Percentiles rank a stretch among this genome's conserved stretches.
These are phyloP conservation scores for Mycteria americana DNA, from an alignment of 2,797 vertebrate species.

Conservation along the genomic window DNA sequence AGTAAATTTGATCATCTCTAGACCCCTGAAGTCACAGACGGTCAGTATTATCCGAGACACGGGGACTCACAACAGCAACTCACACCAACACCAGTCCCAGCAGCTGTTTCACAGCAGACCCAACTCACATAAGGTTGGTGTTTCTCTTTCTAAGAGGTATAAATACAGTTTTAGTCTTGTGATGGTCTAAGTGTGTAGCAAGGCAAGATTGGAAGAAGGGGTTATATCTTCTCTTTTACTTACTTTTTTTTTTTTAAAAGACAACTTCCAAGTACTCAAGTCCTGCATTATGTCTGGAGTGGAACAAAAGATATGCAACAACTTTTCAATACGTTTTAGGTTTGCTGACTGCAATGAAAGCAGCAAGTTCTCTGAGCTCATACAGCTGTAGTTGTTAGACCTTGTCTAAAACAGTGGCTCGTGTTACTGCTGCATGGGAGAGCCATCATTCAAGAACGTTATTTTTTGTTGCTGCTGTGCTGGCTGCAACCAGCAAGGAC, in stretches of 20 bases:
- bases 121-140: constrained; percentile 90
- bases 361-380: neutral
- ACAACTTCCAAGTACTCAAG: neutral
- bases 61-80: constrained; percentile 83
- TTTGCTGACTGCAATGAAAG: neutral
- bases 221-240: neutral
- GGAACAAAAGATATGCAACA: neutral
- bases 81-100: constrained; percentile 75
- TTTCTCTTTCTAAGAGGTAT: neutral
- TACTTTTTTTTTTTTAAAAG: neutral
- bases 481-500: neutral
- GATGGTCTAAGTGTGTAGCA: neutral
- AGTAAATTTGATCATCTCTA: constrained; percentile 89
- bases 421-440: neutral
- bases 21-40: constrained; percentile 84
- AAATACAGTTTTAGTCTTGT: neutral
- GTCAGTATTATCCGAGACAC: constrained; percentile 85
- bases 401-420: neutral
- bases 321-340: neutral
- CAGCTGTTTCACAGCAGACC: constrained; percentile 84
- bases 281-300: neutral
- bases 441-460: neutral
- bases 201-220: neutral
- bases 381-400: neutral
- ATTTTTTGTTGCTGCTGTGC: neutral